Evolutionary conservation across 2,113 vertebrate genomes (phyloP), one percentile per base, ranked within the genome.

Genomic region (Hippocampus zosterae): DNA sequence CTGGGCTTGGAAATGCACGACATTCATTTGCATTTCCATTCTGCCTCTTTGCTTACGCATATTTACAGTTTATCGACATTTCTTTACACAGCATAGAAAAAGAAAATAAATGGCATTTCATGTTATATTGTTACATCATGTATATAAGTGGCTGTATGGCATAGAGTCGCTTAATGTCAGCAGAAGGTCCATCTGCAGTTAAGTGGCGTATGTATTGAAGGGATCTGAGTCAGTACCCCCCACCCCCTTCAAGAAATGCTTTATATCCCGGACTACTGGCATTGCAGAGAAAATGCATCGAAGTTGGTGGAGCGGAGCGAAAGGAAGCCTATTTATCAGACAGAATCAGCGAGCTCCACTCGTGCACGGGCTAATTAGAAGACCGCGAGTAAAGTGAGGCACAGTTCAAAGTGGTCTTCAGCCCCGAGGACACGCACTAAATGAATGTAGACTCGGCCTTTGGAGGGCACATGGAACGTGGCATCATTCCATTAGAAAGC

Each of bases 31-130:
- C 71, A 79, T 70, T 64, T 65, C 63, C 66, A 52, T 74, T 44
- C 62, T 23, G 63, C 8, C 68, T 25, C 65, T 67, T 60, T 75
- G 75, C 64, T 84, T 73, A 69, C 75, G 77, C 68, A 72, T 80
- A 80, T 83, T 85, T 78, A 84, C 83, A 79, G 67, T 67, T 76
- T 82, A 85, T 81, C 84, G 86, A 87, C 75, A 85, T 84, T 77
- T 77, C 70, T 77, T 83, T 87, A 88, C 70, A 84, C 84, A 84
- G 80, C 79, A 83, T 89, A 88, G 83, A 90, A 89, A 86, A 37
- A 37, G 33, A 23, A 91, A 89, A 88, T 83, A 84, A 83, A 86
- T 77, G 84, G 69, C 64, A 68, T 84, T 82, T 65, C 71, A 80
- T 85, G 62, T 79, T 81, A 73, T 80, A 84, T 61, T 85, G 62